Conservation (phyloP, 53 echinoderm and acorn worm species). For the Stichopus horrens region DNA sequence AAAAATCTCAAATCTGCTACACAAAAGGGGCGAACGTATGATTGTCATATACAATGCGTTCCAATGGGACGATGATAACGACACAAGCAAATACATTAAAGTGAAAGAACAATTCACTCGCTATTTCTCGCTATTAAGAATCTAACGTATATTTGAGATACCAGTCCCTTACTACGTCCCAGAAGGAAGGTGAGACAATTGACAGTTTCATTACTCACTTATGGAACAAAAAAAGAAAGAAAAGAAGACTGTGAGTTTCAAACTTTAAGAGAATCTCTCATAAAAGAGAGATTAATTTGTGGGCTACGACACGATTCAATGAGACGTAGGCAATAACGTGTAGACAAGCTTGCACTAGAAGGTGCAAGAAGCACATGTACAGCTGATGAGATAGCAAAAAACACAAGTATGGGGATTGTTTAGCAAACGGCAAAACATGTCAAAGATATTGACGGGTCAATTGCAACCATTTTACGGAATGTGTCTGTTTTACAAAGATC, state of each 20-base stretch:
- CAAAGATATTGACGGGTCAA: background rate
- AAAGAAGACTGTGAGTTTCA: background rate
- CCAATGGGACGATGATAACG: background rate
- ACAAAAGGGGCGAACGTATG: background rate
- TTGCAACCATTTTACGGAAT: conserved; percentile 9
- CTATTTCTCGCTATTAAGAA: background rate
- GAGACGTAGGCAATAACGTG: background rate
- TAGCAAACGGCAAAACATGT: background rate
- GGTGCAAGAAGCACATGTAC: background rate
- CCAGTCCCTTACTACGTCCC: background rate
- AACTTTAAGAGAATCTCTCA: too few relatives aligned
- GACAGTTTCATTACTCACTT: background rate
- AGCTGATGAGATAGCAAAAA: conserved; percentile 2
- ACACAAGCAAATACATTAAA: background rate
- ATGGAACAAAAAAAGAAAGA: background rate
- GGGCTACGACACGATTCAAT: background rate
- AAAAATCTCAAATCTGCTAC: background rate
- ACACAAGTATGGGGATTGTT: conserved; percentile 11
- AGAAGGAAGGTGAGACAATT: background rate
- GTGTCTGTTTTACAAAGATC: background rate
- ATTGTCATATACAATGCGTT: background rate
- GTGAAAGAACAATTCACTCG: background rate
- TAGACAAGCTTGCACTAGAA: conserved; percentile 9
- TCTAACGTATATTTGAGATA: background rate
- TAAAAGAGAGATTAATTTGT: background rate